A percentile compares a stretch with the other conserved stretches of the same genome.
phyloP scores from a whole-genome alignment of 2,113 vertebrate species.

The Opisthocomus hoazin region DNA sequence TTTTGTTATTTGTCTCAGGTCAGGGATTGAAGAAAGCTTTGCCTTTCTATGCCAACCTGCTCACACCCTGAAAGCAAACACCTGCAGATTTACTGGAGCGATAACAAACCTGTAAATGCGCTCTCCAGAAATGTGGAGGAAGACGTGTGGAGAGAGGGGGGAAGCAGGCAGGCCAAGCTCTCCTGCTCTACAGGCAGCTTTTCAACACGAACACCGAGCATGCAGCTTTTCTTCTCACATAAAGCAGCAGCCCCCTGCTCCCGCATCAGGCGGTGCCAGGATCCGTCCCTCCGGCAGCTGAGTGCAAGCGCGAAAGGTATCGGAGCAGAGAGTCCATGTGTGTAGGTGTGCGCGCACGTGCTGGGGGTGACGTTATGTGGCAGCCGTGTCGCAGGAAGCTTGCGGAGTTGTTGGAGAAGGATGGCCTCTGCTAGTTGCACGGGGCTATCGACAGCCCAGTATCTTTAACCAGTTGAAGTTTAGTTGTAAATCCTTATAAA shows the following conservation, averaged over 20 bases:
- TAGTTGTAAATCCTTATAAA: no score
- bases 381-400: neutral
- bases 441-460: neutral
- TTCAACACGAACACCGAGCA: fast-evolving
- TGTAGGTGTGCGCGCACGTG: fast-evolving
- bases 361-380: fast-evolving
- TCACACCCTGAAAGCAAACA: neutral
- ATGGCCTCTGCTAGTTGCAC: neutral
- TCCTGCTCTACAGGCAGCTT: neutral
- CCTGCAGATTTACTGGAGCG: neutral
- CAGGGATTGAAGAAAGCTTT: neutral
- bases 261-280: neutral
- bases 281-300: neutral
- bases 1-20: neutral
- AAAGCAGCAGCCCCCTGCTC: neutral
- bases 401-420: neutral
- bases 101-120: neutral
- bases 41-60: neutral
- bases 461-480: neutral
- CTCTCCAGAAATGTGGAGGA: neutral
- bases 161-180: neutral
- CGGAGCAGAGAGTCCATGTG: neutral
- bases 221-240: fast-evolving
- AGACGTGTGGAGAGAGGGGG: neutral
- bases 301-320: neutral